Evolutionary conservation across 2,797 vertebrate genomes (phyloP).

Genomic region (Trachurus trachurus): DNA sequence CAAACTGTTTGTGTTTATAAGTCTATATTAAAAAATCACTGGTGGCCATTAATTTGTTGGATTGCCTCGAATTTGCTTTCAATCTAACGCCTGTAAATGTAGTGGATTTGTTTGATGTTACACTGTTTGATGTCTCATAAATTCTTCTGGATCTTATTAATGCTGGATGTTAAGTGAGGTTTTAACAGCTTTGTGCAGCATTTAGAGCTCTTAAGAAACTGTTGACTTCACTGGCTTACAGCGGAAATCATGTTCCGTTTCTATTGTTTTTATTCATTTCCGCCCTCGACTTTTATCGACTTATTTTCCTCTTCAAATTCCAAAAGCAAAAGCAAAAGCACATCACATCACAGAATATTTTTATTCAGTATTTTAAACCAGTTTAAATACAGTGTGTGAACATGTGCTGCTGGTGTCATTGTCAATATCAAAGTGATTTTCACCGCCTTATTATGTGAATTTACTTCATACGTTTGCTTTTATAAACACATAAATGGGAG

Average conservation of each 20-base stretch:
- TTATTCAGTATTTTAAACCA: too few species aligned
- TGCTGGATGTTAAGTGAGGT: conserved; percentile 32
- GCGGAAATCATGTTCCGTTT: conserved; percentile 6
- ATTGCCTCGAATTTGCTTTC: conserved; percentile 24
- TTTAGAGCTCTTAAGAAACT: neutral
- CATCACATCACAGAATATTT: too few species aligned
- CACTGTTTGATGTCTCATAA: conserved; percentile 6
- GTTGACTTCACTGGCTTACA: neutral
- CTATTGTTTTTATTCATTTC: conserved; percentile 1
- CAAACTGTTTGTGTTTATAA: conserved; percentile 3
- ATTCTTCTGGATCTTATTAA: conserved; percentile 22
- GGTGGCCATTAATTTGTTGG: conserved; percentile 24
- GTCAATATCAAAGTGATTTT: neutral
- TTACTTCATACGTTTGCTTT: neutral
- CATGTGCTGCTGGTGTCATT: neutral
- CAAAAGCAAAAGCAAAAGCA: neutral
- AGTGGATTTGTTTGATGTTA: conserved; percentile 29
- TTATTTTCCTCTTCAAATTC: neutral
- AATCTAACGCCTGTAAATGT: conserved; percentile 7
- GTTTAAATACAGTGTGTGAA: neutral
- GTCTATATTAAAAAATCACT: conserved; percentile 9
- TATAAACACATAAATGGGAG: neutral
- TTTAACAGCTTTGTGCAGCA: conserved; percentile 41
- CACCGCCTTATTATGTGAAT: neutral
- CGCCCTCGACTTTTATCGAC: neutral